Base-by-base conservation (phyloP, 2,797 vertebrate genomes). In the Cyclopterus lumpus region DNA sequence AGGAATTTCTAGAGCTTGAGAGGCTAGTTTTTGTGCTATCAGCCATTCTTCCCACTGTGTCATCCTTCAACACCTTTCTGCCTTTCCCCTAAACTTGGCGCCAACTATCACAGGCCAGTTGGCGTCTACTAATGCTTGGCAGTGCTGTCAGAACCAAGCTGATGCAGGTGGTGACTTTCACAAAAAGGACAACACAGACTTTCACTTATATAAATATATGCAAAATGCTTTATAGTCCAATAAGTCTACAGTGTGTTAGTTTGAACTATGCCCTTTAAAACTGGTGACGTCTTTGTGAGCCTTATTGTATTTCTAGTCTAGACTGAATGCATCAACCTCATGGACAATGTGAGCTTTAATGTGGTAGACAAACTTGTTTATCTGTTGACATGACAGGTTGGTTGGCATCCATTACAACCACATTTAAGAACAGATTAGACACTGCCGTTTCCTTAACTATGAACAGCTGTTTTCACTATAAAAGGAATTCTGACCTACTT, bases 71-170 rank as follows among this genome's bases (percentile, higher is more conserved):
- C 77, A 75, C 81, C 88, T 77, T 82, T 42, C 36, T 71, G 74
- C 67, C 64, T 73, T 73, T 55, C 59, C 30, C 51, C 70, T 66
- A 48, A 69, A 53, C 75, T 38, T 67, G 77, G 79, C 36, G 15
- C 85, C 88, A 85, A 85, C 87, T 89, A 86, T 80, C 83, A 84
- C 81, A 75, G 51, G 63, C 84, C 84, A 88, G 80, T 79, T 91
- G 92, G 86, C 67, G 26, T 75, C 32, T 44, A 10, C 81, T 79
- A 69, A 90, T 70, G 67, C 88, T 88, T 90, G 89, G 90, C 88
- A 90, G 59, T 10, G 24, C 26, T 46, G 53, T 71, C 26, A 59
- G 57, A 75, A 68, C 42, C 74, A 82, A 72, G 79, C 81, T 79
- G 76, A 78, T 60, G 71, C 71, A 77, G 88, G 70, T 81, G 71